Base-by-base conservation (phyloP, 2,113 vertebrate genomes). In the Panthera tigris region DNA sequence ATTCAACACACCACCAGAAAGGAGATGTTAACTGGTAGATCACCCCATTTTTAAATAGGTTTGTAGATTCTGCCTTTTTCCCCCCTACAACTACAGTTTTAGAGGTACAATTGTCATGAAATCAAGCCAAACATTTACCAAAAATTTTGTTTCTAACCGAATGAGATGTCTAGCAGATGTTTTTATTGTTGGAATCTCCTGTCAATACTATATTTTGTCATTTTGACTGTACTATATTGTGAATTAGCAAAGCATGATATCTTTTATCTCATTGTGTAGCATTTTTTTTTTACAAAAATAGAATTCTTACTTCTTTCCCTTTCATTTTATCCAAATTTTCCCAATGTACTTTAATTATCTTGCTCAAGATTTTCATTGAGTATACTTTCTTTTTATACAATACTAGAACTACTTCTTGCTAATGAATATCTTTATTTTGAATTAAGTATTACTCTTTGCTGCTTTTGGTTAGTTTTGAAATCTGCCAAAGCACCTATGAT, bases 401-500 rank as follows among this genome's bases (percentile, higher is more conserved):
- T 41, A 82, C 25, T 63, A 39, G 48, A 50, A 36, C 36, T 76
- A 93, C 5, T 12, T 92, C 33, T 79, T 61, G 39, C 19, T 92
- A 71, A 89, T 66, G 33, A 5, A 29, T 78, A 41, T 25, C n/a
- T 81, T 95, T 90, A n/a, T 95, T 90, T 93, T 86, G 25, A 86
- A 63, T 87, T 78, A 55, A 16, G 0, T 33, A 1, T 63, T 82
- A 61, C 19, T 69, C 41, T 82, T 81, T 78, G 6, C 83, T 61
- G 10, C n/a, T 93, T 89, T 89, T 57, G 25, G 27, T 65, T 87
- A 88, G 4, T 81, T 95, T 69, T 93, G 7, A 91, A 90, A 61
- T 1, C 7, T 33, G 4, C 23, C 9, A 31, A 93, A 69, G 7
- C 8, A 78, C 1, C 19, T n/a, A 71, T 33, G 73, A 55, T 39